Conservation (phyloP, 2,888 invertebrate genomes). For the Acrocera orbiculus region DNA sequence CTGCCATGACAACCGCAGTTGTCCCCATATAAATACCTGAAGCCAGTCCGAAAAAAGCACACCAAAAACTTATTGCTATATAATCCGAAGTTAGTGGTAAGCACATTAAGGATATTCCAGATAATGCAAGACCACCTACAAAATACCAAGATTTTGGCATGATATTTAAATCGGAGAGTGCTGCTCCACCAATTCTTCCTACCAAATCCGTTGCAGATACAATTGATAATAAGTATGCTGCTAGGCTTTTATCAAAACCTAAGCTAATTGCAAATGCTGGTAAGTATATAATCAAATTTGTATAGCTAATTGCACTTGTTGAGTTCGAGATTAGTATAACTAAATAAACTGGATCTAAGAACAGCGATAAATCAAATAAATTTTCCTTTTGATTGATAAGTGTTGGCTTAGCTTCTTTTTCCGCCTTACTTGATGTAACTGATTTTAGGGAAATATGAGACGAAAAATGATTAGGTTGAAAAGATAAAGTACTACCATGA, state of each 20-base stretch:
- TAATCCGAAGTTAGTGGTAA: constrained; percentile 53
- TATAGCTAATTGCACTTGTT: constrained; percentile 71
- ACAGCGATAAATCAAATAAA: constrained; percentile 54
- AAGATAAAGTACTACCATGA: constrained; percentile 65
- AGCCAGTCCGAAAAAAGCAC: constrained; percentile 61
- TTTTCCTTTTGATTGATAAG: constrained; percentile 30
- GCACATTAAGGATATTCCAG: constrained; percentile 54
- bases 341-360: constrained; percentile 63
- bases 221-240: constrained; percentile 58
- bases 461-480: constrained; percentile 59
- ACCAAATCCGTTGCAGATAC: constrained; percentile 66
- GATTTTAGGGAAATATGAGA: constrained; percentile 61
- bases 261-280: constrained; percentile 58
- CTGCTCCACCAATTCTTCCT: constrained; percentile 71
- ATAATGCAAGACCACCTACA: constrained; percentile 57
- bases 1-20: constrained; percentile 75
- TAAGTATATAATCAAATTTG: constrained; percentile 66
- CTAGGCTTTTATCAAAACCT: constrained; percentile 50
- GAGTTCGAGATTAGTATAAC: constrained; percentile 71
- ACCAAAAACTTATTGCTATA: constrained; percentile 45
- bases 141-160: constrained; percentile 73
- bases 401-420: constrained; percentile 13
- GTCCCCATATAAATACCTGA: constrained; percentile 75
- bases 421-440: constrained; percentile 36
- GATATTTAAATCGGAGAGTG: constrained; percentile 55